Conservation (phyloP, 2,888 invertebrate species). For the Ferrisia virgata region DNA sequence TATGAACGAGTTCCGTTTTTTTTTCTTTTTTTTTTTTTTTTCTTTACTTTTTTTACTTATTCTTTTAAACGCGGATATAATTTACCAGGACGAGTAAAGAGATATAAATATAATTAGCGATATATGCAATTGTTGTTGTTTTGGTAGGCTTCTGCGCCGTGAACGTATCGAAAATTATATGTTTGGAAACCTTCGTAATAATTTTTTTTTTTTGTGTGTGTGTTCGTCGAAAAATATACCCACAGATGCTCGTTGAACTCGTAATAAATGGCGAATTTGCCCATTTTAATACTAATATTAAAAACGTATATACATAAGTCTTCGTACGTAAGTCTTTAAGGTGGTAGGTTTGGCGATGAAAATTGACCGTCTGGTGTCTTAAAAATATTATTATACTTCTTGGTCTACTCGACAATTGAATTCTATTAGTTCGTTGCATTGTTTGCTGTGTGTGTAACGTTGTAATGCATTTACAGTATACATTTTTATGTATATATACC, state of each 20-base stretch:
- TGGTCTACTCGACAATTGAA: too few relatives aligned
- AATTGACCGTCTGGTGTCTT: not conserved
- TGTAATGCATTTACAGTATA: too few relatives aligned
- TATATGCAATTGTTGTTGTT: not conserved
- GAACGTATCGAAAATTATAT: constrained; percentile 10
- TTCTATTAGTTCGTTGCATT: too few relatives aligned
- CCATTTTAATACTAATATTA: not conserved
- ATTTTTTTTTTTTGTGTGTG: too few relatives aligned
- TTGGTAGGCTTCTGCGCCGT: not conserved
- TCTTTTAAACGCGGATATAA: not conserved
- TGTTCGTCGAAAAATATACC: not conserved
- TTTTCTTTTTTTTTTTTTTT: too few relatives aligned
- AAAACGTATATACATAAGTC: not conserved
- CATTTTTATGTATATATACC: too few relatives aligned
- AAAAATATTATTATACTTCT: too few relatives aligned
- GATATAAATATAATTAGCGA: constrained; percentile 14
- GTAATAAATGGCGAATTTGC: not conserved
- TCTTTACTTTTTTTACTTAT: too few relatives aligned
- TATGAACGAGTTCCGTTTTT: too few relatives aligned
- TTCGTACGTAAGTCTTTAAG: too few relatives aligned
- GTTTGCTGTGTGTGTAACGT: too few relatives aligned
- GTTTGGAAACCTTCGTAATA: not conserved
- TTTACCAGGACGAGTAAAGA: not conserved
- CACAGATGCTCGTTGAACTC: not conserved
- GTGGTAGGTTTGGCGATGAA: not conserved